Evolutionary conservation across 2,797 vertebrate genomes (phyloP), one percentile per base, ranked within the genome.

Genomic region (Sphaeramia orbicularis): DNA sequence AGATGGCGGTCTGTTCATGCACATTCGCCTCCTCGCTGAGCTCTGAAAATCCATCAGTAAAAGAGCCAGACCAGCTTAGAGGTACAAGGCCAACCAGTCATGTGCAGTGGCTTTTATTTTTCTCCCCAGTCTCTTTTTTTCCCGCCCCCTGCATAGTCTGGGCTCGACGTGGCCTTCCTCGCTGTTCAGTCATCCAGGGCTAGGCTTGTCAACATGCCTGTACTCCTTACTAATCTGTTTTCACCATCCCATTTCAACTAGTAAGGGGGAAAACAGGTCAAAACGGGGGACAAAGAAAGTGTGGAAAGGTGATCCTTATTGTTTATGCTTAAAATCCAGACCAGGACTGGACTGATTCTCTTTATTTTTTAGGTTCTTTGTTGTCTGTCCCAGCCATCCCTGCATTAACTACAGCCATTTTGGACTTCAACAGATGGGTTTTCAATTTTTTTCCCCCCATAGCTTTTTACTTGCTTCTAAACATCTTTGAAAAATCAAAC

Each of bases 241-340:
- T 41, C 11, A 37, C 75, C 75, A 59, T 66, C 61, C 63, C 54
- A 57, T 70, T 66, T 45, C 58, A 69, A 71, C 76, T 74, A 51
- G 40, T 64, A 63, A 72, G 63, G 62, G 45, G 19, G 9, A 49
- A 47, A 53, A 42, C 19, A 7, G 12, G 3, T 13, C 16, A 9
- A 27, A 9, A 24, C 6, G 19, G 45, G 47, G 50, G 12, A 19
- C 14, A 37, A 51, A 7, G 9, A 11, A 4, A 37, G 4, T 4
- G 15, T 0, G 6, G 10, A 59, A 51, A 16, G 30, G 18, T 10
- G 37, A 38, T 68, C 19, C 13, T 73, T 15, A 0, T 42, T 24
- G 27, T 48, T 45, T 14, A 16, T 32, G 60, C 13, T 0, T 35
- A 27, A 3, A 32, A 8, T 55, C 75, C 62, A 53, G 56, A 73